Conservation (phyloP, 2,113 vertebrate genomes). For the Geothlypis trichas region DNA sequence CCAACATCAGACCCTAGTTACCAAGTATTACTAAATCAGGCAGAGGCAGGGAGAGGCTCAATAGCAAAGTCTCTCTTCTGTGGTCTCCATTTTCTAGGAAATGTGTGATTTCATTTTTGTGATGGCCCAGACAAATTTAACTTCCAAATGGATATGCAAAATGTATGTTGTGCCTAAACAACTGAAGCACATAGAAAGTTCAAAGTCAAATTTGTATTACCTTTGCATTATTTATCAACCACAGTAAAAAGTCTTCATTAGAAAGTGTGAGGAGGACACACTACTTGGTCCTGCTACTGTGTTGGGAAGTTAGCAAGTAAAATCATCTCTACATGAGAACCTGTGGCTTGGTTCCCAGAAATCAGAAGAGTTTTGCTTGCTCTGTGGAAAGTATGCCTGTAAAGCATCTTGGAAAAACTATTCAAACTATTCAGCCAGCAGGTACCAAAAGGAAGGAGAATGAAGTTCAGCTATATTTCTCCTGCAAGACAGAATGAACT, state of each 20-base stretch:
- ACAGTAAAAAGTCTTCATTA: background rate
- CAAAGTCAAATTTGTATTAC: background rate
- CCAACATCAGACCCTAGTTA: background rate
- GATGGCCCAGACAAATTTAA: background rate
- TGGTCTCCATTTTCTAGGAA: background rate
- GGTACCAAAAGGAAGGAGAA: background rate
- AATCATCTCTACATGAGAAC: background rate
- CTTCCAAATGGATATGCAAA: slow-evolving; percentile 27
- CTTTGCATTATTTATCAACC: background rate
- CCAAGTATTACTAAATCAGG: background rate
- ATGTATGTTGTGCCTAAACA: background rate
- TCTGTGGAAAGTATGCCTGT: background rate
- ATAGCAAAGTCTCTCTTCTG: background rate
- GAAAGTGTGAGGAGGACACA: background rate
- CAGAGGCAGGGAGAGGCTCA: background rate
- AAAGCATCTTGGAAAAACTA: background rate
- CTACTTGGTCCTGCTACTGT: background rate
- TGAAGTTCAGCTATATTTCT: background rate
- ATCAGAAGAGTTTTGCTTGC: background rate
- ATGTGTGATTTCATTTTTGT: background rate
- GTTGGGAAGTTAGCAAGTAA: background rate
- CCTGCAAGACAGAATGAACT: background rate
- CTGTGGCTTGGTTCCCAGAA: background rate
- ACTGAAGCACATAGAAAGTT: background rate
- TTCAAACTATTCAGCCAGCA: background rate